phyloP scores from a whole-genome alignment of 2,888 invertebrate species.

The Trachelus tabidus region DNA sequence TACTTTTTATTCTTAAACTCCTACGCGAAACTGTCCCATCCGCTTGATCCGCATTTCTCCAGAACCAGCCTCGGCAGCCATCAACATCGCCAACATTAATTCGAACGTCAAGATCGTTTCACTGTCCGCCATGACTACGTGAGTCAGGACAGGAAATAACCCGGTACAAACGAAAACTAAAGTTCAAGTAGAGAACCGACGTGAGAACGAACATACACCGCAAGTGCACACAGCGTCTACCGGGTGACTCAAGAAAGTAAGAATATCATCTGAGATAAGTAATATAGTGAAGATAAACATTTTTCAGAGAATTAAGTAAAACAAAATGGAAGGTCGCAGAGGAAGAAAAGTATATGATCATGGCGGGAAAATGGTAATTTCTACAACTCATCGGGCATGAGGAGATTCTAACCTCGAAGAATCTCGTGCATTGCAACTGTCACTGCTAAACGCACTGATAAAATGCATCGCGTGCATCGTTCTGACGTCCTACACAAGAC shows the following conservation, averaged over 20 bases:
- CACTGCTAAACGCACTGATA: background rate
- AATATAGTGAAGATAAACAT: background rate
- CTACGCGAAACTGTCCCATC: constrained; percentile 35
- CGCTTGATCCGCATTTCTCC: constrained; percentile 34
- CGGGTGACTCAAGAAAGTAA: background rate
- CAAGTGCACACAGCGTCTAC: background rate
- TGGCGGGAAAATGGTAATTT: background rate
- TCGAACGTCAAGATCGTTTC: constrained; percentile 33
- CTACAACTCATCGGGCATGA: background rate
- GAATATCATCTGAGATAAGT: background rate
- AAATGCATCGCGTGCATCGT: constrained; percentile 8
- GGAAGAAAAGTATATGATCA: background rate
- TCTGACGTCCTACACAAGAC: background rate
- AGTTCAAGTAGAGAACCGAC: background rate
- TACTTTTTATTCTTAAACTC: constrained; percentile 30
- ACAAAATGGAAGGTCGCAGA: background rate
- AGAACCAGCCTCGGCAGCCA: constrained; percentile 21
- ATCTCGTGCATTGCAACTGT: background rate
- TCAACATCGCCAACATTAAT: constrained; percentile 37
- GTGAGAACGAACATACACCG: background rate
- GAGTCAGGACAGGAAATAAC: background rate
- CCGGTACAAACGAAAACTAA: background rate
- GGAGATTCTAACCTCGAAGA: background rate
- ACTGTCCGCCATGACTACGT: constrained; percentile 5
- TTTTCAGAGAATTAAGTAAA: background rate